Conservation (phyloP, 2,113 vertebrate species). For the Psophia crepitans region DNA sequence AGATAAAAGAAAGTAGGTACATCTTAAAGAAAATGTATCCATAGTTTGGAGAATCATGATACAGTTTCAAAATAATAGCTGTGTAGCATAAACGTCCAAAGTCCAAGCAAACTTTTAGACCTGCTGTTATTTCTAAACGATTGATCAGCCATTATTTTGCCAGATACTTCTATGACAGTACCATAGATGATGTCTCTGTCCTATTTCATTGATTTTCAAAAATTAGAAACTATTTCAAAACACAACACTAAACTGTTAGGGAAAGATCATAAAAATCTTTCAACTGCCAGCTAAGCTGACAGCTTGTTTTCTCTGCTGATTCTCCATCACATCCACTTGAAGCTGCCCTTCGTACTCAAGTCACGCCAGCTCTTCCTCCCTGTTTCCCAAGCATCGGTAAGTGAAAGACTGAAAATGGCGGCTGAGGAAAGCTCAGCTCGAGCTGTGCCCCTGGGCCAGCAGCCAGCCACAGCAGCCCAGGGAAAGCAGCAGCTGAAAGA, state of each 20-base stretch:
- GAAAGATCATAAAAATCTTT: not conserved
- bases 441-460: not conserved
- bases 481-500: not conserved
- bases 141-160: not conserved
- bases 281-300: not conserved
- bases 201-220: not conserved
- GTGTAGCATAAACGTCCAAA: rapidly evolving
- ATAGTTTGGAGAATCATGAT: not conserved
- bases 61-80: not conserved
- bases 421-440: not conserved
- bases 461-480: not conserved
- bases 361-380: not conserved
- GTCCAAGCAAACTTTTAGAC: not conserved
- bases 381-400: rapidly evolving
- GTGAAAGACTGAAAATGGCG: rapidly evolving
- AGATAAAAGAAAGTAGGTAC: not conserved
- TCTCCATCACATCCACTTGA: not conserved
- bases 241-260: not conserved
- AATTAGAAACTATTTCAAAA: not conserved
- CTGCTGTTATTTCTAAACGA: not conserved
- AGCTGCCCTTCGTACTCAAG: not conserved
- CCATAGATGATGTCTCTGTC: rapidly evolving
- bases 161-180: not conserved
- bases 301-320: not conserved
- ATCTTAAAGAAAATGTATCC: not conserved